phyloP scores from a whole-genome alignment of 1,140 invertebrate species.

The Trinorchestia longiramus region DNA sequence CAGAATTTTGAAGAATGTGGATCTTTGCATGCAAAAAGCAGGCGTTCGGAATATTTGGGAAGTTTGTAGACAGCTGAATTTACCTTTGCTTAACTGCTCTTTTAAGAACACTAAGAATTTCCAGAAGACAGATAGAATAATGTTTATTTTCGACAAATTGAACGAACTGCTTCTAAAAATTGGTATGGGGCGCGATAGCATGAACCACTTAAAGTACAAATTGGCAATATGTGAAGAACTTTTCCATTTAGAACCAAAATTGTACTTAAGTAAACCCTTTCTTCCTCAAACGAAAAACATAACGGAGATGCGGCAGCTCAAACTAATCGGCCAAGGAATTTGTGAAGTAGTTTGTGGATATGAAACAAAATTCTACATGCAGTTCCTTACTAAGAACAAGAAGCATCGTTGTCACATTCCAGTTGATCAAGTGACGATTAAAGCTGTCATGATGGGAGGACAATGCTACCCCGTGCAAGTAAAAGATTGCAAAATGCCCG shows the following conservation, averaged over 20 bases:
- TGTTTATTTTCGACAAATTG: background rate
- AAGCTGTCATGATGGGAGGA: background rate
- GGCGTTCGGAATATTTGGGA: background rate
- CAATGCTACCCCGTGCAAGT: background rate
- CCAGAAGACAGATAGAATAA: background rate
- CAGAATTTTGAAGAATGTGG: background rate
- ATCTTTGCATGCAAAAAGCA: background rate
- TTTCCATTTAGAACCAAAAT: background rate
- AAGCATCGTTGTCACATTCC: conserved; percentile 44
- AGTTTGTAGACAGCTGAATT: background rate
- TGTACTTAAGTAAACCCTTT: background rate
- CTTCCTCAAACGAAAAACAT: background rate
- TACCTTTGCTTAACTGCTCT: background rate
- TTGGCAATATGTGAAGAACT: background rate
- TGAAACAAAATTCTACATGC: conserved; percentile 55
- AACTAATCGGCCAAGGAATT: conserved; percentile 3
- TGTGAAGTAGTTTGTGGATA: conserved; percentile 4
- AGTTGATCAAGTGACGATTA: background rate
- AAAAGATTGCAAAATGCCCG: background rate
- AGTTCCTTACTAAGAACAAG: background rate
- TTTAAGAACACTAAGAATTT: background rate
- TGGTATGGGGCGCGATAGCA: background rate
- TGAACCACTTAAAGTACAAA: background rate
- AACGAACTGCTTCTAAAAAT: background rate
- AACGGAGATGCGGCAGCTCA: background rate